phyloP scores from a whole-genome alignment of 2,113 vertebrate species.

The Haemorhous mexicanus region DNA sequence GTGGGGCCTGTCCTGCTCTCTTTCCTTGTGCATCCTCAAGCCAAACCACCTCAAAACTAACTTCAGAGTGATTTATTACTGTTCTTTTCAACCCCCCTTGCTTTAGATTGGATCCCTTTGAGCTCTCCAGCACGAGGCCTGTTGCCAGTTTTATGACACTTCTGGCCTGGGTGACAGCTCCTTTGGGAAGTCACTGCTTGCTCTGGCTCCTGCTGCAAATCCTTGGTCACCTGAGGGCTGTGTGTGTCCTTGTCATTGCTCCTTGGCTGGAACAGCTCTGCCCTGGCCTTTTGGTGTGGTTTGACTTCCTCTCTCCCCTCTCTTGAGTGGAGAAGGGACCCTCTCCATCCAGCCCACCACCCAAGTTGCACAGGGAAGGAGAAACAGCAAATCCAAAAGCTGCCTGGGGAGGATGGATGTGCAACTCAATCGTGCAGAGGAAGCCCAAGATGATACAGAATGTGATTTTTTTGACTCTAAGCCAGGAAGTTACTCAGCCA shows the following conservation, averaged over 20 bases:
- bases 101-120: too few relatives aligned
- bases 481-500: neutral
- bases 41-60: neutral
- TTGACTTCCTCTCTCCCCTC: neutral
- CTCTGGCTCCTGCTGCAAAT: neutral
- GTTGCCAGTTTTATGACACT: neutral
- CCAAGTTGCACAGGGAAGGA: neutral
- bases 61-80: rapidly evolving
- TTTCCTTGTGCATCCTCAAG: neutral
- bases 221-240: neutral
- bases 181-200: neutral
- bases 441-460: neutral
- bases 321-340: neutral
- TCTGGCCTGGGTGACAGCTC: neutral
- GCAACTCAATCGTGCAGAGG: neutral
- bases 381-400: neutral
- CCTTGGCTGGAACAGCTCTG: neutral
- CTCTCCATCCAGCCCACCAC: neutral
- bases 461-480: neutral
- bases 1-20: neutral
- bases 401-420: neutral
- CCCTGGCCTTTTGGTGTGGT: neutral
- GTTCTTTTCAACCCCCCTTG: neutral
- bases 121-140: neutral
- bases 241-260: neutral